Evolutionary conservation across 2,888 invertebrate genomes (phyloP), one percentile per base, ranked within the genome.

Genomic region (Conus canariensis): DNA sequence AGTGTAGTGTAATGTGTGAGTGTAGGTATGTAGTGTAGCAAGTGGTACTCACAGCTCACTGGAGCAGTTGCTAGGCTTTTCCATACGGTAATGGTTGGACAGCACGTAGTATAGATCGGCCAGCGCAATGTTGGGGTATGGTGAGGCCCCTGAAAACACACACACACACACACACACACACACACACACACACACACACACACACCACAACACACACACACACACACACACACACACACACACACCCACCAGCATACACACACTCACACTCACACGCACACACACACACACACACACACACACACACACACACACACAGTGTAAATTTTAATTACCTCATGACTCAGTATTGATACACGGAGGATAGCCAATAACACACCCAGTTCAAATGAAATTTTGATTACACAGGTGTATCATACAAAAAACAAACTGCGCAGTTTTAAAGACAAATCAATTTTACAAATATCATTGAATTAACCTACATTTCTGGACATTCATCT

Each of bases 11-110:
- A 67, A 19, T 9, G 60, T 60, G 70, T 70, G 70, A 70, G 19
- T 70, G 70, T 22, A 22, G 70, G n/a, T n/a, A n/a, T 70, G 70
- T 70, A 70, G 70, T 30, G 30, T 30, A 30, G 30, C 30, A 30
- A 30, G 30, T 30, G 0, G 22, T 25, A 95, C 95, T 95, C 94
- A 96, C 95, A 96, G 90, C 92, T 95, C 95, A 70, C 94, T 94
- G 25, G 95, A 95, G 92, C 95, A 96, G 92, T 95, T 96, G 83
- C 93, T 93, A 16, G 96, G 95, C 90, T 94, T 95, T 86, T 95
- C 95, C 96, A 96, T 96, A 82, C 96, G 92, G 92, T 95, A 95
- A n/a, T 95, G 95, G 90, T 94, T 95, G 9, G 94, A 94, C 85
- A 96, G 92, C 9, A 95, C 93, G 88, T 94, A 94, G 90, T 95